Base-by-base conservation (phyloP, 2,113 vertebrate genomes). In the Tetrao urogallus region DNA sequence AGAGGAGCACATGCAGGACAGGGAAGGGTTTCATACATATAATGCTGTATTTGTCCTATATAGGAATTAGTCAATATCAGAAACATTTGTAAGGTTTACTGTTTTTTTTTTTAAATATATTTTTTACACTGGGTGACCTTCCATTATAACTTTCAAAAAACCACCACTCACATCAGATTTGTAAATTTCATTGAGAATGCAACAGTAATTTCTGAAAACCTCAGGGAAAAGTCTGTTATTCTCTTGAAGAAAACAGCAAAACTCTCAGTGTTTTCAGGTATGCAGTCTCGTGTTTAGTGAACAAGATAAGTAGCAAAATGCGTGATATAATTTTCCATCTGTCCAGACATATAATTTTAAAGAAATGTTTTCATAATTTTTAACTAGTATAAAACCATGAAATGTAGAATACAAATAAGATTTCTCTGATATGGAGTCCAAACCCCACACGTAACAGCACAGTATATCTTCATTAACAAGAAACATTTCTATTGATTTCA, bases 381-480 rank as follows among this genome's bases (percentile, higher is more conserved):
- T 97, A 97, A 97, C 95, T 90, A 95, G 96, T 91, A 94, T 95
- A 95, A 92, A 94, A 88, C 88, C 54, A 89, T 97, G 93, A 96
- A 98, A 98, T 98, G 97, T 95, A 92, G 95, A 98, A 98, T 98
- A 97, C 97, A 98, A 98, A 98, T 97, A 97, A 92, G 97, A 98
- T 98, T 98, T 98, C 97, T 98, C 96, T 67, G 97, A 97, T 98
- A 96, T 96, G 95, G 97, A 98, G 97, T 97, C 97, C 97, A 70
- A 98, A 97, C 88, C 97, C 98, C 97, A 97, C 98, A 98, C 96
- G 96, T 96, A 97, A 97, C 97, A 98, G 97, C 96, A 95, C 98
- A 98, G 98, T 98, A 98, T 97, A 98, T 99, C 98, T 99, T 99
- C 98, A 98, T 99, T 99, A 98, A 98, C 98, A 98, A 98, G 98